A percentile compares a stretch with the other conserved stretches of the same genome.
Evolutionary conservation across 2,113 vertebrate species (phyloP).

Genomic region (Psephotus haematonotus): DNA sequence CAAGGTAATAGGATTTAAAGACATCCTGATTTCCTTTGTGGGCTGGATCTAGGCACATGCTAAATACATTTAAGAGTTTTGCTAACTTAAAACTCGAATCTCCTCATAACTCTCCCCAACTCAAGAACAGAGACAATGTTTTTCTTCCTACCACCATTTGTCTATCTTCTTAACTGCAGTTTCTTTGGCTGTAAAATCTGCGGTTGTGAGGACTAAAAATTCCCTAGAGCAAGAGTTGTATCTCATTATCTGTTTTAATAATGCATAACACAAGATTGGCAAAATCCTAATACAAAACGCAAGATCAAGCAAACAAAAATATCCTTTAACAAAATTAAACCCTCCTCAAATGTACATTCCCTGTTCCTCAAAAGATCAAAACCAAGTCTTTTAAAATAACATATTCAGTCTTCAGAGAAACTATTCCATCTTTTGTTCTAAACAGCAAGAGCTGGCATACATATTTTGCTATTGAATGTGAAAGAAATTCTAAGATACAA

Average conservation of each 20-base stretch:
- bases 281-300: not conserved
- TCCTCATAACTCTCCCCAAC: not conserved
- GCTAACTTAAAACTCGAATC: not conserved
- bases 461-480: not conserved
- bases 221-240: not conserved
- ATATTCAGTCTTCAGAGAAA: not conserved
- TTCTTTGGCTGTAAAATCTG: not conserved
- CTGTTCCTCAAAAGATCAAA: not conserved
- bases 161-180: not conserved
- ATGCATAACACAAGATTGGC: not conserved
- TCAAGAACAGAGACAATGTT: not conserved
- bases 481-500: not conserved
- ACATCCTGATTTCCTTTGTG: not conserved
- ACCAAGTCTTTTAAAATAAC: not conserved
- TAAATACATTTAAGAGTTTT: not conserved
- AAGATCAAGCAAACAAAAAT: slow-evolving; percentile 30
- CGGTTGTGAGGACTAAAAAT: not conserved
- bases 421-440: not conserved
- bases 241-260: slow-evolving; percentile 30
- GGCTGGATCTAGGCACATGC: not conserved
- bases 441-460: not conserved
- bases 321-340: not conserved
- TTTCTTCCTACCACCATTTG: not conserved
- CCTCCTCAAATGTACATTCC: not conserved
- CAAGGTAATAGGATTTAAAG: not conserved